These are phyloP conservation scores for Scrobipalpa costella DNA, from an alignment of 2,888 invertebrate genomes.

Conservation along the genomic window DNA sequence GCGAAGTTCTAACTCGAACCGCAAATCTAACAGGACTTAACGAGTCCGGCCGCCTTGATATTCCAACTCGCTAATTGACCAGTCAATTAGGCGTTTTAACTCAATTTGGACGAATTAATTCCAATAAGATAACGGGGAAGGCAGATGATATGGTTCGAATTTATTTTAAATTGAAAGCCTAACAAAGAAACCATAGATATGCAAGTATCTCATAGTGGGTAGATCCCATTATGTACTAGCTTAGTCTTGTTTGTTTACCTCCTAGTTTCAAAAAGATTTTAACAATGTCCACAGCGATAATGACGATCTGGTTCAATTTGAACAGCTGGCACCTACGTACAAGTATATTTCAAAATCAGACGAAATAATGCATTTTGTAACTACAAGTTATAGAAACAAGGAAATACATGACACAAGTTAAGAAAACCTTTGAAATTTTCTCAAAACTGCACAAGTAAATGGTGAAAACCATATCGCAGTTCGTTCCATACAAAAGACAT, in stretches of 20 bases:
- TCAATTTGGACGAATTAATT: background rate
- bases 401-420: too few species aligned
- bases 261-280: background rate
- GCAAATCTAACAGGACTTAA: background rate
- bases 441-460: constrained; percentile 5
- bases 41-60: background rate
- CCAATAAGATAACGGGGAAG: background rate
- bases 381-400: too few species aligned
- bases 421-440: too few species aligned
- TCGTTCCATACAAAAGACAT: constrained; percentile 15
- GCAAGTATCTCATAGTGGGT: background rate
- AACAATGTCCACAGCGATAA: background rate
- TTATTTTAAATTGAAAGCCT: background rate
- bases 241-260: background rate
- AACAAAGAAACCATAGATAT: background rate
- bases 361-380: too few species aligned
- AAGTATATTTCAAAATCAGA: too few species aligned
- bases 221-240: background rate
- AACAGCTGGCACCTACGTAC: too few species aligned
- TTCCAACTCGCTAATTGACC: constrained; percentile 3
- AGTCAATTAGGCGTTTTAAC: background rate
- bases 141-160: background rate
- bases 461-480: constrained; percentile 2
- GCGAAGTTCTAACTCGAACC: background rate
- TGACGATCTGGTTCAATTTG: background rate